Base-by-base conservation (phyloP, 30 jellyfish, hydroid and myxozoan genomes). In the Chironex yamaguchii region DNA sequence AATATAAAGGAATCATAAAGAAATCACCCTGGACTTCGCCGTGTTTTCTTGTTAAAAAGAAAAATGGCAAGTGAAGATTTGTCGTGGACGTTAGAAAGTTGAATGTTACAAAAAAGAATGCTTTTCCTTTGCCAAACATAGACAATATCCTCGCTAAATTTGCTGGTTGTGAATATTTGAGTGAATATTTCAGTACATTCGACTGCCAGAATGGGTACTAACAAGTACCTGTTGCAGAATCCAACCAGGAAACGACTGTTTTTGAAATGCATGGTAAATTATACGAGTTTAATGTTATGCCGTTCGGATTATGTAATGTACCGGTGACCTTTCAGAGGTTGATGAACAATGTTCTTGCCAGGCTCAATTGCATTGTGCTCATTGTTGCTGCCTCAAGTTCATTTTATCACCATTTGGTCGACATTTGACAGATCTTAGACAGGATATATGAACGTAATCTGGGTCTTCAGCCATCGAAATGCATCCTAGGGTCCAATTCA, bases 11-110 rank as follows among this genome's bases (percentile, higher is more conserved):
- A 52, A 24, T 11, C 13, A n/a, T 27, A 36, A 53, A 42, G 14
- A 21, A 31, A 6, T 36, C 88, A 63, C 96, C 96, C 11, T 87
- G 87, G 91, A 76, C 87, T 35, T 62, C 96, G 2, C 96, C 96
- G 0, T 79, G 67, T 4, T 92, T 87, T 31, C 88, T 75, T 17
- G 96, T 86, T 3, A 62, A 75, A 48, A 86, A 86, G 69, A 76
- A 63, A 42, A 80, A 86, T 28, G 96, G 92, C 23, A 28, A 71
- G 22, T 34, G 68, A 4, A 75, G 96, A 20, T 53, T 88, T 30
- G 79, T 92, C 31, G n/a, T n/a, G n/a, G n/a, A n/a, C n/a, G n/a
- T n/a, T n/a, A n/a, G n/a, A n/a, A n/a, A n/a, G n/a, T n/a, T 79
- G 11, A 88, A 88, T 29, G 81, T 88, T 2, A 86, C 90, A 26